phyloP scores from a whole-genome alignment of 1,140 invertebrate genomes.

The Drosophila subpulchrella region DNA sequence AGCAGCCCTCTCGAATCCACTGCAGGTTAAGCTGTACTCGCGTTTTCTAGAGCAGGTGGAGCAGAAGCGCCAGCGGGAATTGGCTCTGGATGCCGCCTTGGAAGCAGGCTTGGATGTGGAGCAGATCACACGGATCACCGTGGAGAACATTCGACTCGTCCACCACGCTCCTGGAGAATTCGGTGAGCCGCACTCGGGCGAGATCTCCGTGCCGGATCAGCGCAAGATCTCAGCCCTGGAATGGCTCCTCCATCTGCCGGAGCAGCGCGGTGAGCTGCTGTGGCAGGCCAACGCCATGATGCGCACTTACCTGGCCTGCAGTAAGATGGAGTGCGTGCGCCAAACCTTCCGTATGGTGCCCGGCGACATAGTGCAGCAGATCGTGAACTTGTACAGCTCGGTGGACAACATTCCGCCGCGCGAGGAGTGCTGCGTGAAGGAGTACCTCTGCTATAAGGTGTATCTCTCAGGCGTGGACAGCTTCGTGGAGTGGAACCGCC shows the following conservation, averaged over 20 bases:
- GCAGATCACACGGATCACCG: constrained; percentile 92
- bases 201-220: constrained; percentile 65
- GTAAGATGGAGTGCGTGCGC: constrained; percentile 89
- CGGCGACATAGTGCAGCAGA: constrained; percentile 87
- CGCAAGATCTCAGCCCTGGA: constrained; percentile 93
- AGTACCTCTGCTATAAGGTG: constrained; percentile 91
- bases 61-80: constrained; percentile 85
- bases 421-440: constrained; percentile 88
- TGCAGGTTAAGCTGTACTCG: constrained; percentile 92
- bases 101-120: constrained; percentile 92
- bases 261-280: constrained; percentile 92
- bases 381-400: constrained; percentile 86
- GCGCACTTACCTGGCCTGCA: constrained; percentile 90
- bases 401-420: constrained; percentile 86
- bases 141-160: constrained; percentile 87
- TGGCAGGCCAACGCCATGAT: constrained; percentile 96
- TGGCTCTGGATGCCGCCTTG: constrained; percentile 88
- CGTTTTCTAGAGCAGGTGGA: constrained; percentile 89
- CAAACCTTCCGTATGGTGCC: constrained; percentile 89
- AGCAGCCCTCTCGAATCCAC: constrained; percentile 88
- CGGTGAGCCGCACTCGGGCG: constrained; percentile 40
- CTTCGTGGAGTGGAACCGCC: constrained; percentile 95
- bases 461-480: constrained; percentile 94
- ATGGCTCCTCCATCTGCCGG: constrained; percentile 93
- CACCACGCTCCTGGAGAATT: constrained; percentile 85